Base-by-base conservation (phyloP, 2,888 invertebrate genomes). In the Calliopum simillimum region DNA sequence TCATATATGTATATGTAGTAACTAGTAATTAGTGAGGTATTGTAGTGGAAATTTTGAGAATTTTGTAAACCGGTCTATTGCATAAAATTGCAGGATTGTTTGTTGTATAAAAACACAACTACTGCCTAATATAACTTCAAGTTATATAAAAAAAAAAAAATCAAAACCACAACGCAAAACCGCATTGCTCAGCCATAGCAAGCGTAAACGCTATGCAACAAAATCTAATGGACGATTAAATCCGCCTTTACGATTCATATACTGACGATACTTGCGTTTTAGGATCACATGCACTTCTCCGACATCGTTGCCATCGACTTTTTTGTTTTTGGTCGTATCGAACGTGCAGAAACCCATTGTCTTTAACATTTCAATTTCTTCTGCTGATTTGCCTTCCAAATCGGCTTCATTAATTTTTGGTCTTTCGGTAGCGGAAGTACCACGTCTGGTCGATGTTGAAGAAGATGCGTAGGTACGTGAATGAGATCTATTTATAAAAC, bases 211-310 rank as follows among this genome's bases (percentile, higher is more conserved):
- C 76, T 85, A 96, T 76, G 97, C 96, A 76, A 98, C 97, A 88
- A 97, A 97, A 87, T 99, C 99, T 75, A 99, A 88, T 51, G 99
- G 99, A 83, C 99, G 90, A 87, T 99, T 99, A 87, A 99, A 99
- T 68, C 99, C 99, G 74, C 99, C 99, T 87, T 98, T 97, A 74
- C 99, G 90, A 87, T 99, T 99, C 99, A 99, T 99, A 85, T 99
- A 99, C 87, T 99, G 99, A 79, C 98, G 92, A 86, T 98, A 98
- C 87, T 98, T 96, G 79, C 99, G 89, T 88, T 98, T 98, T 72
- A 98, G 90, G 74, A 97, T 96, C 70, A 98, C 96, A 85, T 98
- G 98, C 74, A 98, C 97, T 41, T 93, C 94, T n/a, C 97, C 97
- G 68, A 92, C 92, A 79, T 97, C 95, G 84, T 99, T 99, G 43